Conservation (phyloP, 1,140 invertebrate species). For the Drosophila sechellia region DNA sequence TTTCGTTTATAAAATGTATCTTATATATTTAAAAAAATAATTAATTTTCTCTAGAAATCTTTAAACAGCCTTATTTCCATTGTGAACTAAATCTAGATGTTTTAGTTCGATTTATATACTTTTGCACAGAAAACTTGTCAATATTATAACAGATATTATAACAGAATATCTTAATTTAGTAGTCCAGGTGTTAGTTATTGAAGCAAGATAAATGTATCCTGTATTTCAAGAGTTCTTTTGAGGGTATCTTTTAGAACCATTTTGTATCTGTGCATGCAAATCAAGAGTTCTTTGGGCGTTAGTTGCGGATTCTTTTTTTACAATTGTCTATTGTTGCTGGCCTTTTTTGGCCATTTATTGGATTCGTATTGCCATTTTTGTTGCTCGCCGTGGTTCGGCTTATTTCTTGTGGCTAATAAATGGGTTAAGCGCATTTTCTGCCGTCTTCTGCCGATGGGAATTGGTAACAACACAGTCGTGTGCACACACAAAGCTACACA, state of each 20-base stretch:
- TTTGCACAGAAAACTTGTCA: neutral
- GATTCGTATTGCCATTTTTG: constrained; percentile 35
- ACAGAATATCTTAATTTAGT: neutral
- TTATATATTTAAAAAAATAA: neutral
- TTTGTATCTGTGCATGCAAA: constrained; percentile 6
- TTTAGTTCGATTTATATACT: neutral
- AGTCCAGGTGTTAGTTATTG: too few species aligned
- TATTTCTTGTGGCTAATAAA: constrained; percentile 46
- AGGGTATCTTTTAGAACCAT: neutral
- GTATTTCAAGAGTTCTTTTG: neutral
- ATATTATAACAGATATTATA: neutral
- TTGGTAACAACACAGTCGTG: constrained; percentile 45
- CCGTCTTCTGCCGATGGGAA: constrained; percentile 28
- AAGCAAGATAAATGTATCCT: too few species aligned
- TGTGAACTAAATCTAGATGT: neutral
- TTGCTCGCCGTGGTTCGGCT: constrained; percentile 5
- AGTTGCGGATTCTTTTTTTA: neutral
- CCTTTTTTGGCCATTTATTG: constrained; percentile 49
- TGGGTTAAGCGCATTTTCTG: constrained; percentile 70
- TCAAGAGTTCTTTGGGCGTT: constrained; percentile 5
- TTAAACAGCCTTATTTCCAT: neutral
- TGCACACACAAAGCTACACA: neutral
- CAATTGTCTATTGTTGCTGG: neutral
- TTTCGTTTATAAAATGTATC: neutral
- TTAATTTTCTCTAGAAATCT: too few species aligned